Percentiles rank a stretch among this genome's conserved stretches.
These are phyloP conservation scores for Parelbella ahira DNA, from an alignment of 2,888 invertebrate species.

Conservation along the genomic window DNA sequence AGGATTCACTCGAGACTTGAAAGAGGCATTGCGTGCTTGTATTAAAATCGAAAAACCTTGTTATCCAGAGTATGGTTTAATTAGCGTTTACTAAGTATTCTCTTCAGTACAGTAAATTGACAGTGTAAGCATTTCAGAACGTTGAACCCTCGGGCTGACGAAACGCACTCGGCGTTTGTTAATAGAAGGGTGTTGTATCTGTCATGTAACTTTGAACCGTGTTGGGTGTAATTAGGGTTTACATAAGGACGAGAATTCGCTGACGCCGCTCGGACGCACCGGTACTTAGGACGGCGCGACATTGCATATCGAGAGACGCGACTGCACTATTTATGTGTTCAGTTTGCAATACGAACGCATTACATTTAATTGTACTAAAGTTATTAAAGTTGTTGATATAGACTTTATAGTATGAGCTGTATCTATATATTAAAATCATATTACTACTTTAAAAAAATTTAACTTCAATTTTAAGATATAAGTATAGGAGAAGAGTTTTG, in stretches of 20 bases:
- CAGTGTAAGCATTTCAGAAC: slow-evolving; percentile 18
- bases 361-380: too few species aligned
- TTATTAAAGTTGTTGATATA: too few species aligned
- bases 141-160: slow-evolving; percentile 20
- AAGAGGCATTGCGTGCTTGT: too few species aligned
- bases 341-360: too few species aligned
- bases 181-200: slow-evolving; percentile 12
- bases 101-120: slow-evolving; percentile 16
- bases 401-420: too few species aligned
- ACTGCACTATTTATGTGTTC: too few species aligned
- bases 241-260: neutral
- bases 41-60: slow-evolving; percentile 1
- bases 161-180: slow-evolving; percentile 12
- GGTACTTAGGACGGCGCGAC: slow-evolving; percentile 9
- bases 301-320: neutral
- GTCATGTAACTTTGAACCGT: slow-evolving; percentile 18
- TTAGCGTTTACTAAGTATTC: slow-evolving; percentile 14
- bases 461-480: too few species aligned
- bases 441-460: too few species aligned
- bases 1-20: too few species aligned
- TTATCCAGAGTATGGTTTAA: slow-evolving; percentile 2
- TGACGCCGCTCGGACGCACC: slow-evolving; percentile 1
- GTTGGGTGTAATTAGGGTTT: slow-evolving; percentile 9
- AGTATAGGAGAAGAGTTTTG: too few species aligned
- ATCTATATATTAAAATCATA: too few species aligned